phyloP scores from a whole-genome alignment of 2,797 vertebrate genomes.

The Chromis chromis region DNA sequence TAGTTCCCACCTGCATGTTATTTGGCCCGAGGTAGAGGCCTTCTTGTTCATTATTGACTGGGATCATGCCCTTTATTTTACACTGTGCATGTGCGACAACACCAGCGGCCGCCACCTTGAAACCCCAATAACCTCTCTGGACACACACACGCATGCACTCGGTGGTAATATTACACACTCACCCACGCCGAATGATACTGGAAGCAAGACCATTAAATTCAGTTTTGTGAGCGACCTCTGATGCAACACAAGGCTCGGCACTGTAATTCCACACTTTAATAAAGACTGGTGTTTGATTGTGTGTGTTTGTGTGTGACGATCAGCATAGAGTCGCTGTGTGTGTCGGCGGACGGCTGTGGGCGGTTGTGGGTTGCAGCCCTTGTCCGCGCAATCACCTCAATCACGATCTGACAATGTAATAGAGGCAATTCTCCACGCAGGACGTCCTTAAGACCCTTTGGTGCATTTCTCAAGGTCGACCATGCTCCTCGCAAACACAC shows the following conservation, averaged over 20 bases:
- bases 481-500: slow-evolving; percentile 32
- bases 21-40: slow-evolving; percentile 43
- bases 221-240: slow-evolving; percentile 42
- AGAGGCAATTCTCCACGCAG: slow-evolving; percentile 44
- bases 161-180: slow-evolving; percentile 6
- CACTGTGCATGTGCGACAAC: slow-evolving; percentile 18
- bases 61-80: slow-evolving; percentile 49
- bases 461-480: slow-evolving; percentile 73
- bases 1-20: slow-evolving; percentile 41
- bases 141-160: slow-evolving; percentile 19
- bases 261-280: slow-evolving; percentile 53
- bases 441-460: slow-evolving; percentile 54
- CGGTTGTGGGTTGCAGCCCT: slow-evolving; percentile 35
- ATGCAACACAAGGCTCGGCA: slow-evolving; percentile 35
- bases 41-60: slow-evolving; percentile 54
- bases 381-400: slow-evolving; percentile 43
- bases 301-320: slow-evolving; percentile 22
- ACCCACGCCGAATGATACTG: slow-evolving; percentile 32
- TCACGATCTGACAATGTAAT: slow-evolving; percentile 55
- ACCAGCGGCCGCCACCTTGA: slow-evolving; percentile 6
- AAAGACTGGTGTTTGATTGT: slow-evolving; percentile 37
- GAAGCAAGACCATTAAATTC: slow-evolving; percentile 49
- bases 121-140: slow-evolving; percentile 30
- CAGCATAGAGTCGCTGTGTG: slow-evolving; percentile 5
- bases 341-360: slow-evolving; percentile 7